Base-by-base conservation (phyloP, 2,797 vertebrate genomes). In the Iguana delicatissima region DNA sequence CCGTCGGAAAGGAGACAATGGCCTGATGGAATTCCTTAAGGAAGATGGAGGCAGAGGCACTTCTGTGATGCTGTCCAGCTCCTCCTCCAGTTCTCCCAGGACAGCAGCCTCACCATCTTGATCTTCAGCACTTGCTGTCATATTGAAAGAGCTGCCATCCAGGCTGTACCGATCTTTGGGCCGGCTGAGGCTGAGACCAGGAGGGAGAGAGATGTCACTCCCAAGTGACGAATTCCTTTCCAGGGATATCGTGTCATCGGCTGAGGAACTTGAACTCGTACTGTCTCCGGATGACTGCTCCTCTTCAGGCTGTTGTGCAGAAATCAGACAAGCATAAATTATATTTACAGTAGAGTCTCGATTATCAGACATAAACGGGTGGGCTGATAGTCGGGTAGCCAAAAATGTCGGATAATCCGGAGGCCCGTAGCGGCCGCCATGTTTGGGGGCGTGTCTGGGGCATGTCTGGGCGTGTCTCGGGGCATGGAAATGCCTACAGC, bases 61-160 rank as follows among this genome's bases (percentile, higher is more conserved):
- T n/a, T 99, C 98, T 0, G 98, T 98, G 93, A 99, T 97, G 62
- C 98, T 96, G 97, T 99, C 99, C 97, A 99, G 98, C 93, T 99
- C 98, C 86, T 99, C 99, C 62, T 99, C 98, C 76, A 97, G 97
- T 50, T 99, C 98, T 1, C 96, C 97, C 0, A 90, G 82, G 86
- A 87, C 93, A 0, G 95, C 50, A 0, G 96, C 89, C 82, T 95
- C 97, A 7, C 93, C 89, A 57, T 95, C 96, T n/a, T 93, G 95
- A 92, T 95, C 95, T 82, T 97, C 97, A 0, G 92, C 88, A 18
- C 91, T 92, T 80, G 92, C 88, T 82, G 93, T 89, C 84, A 50
- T 95, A 90, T 96, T 97, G 92, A 93, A 95, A 90, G 93, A 95
- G 93, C 95, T 96, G 89, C 96, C 96, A 69, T 97, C 95, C 69